Conservation (phyloP, 2,888 invertebrate species). For the Siphonodentalium dalli region DNA sequence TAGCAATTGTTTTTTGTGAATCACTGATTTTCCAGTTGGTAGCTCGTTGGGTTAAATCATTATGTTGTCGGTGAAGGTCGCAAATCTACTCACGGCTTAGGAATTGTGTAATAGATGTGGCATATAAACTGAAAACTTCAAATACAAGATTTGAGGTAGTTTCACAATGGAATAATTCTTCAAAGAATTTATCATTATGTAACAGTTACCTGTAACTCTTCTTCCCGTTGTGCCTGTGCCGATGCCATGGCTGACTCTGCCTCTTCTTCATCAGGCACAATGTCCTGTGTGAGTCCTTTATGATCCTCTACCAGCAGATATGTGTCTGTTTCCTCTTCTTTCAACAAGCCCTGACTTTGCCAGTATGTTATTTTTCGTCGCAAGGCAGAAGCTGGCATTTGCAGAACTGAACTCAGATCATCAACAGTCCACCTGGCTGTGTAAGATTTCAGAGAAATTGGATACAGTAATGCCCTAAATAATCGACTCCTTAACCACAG, state of each 20-base stretch:
- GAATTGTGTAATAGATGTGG: too few species aligned
- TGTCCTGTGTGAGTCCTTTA: constrained; percentile 47
- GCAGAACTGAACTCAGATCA: constrained; percentile 83
- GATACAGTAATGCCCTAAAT: not conserved
- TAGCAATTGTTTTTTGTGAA: too few species aligned
- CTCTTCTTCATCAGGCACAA: constrained; percentile 77
- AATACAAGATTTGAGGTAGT: too few species aligned
- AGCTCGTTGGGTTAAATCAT: too few species aligned
- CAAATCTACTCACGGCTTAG: too few species aligned
- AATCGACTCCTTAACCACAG: too few species aligned
- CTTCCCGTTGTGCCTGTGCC: constrained; percentile 90
- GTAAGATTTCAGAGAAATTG: not conserved
- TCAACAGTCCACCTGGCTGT: constrained; percentile 84
- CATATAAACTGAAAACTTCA: too few species aligned
- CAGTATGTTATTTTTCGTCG: constrained; percentile 89
- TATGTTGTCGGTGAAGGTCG: too few species aligned
- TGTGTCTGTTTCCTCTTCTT: constrained; percentile 78
- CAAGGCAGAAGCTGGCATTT: constrained; percentile 84
- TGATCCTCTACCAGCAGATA: constrained; percentile 69
- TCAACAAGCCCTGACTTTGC: constrained; percentile 89
- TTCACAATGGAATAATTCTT: not conserved
- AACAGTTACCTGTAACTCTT: constrained; percentile 77
- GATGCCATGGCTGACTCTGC: constrained; percentile 93
- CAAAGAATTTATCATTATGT: not conserved
- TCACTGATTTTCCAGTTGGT: too few species aligned